phyloP scores from a whole-genome alignment of 2,888 invertebrate genomes.

The Conistra vaccinii region DNA sequence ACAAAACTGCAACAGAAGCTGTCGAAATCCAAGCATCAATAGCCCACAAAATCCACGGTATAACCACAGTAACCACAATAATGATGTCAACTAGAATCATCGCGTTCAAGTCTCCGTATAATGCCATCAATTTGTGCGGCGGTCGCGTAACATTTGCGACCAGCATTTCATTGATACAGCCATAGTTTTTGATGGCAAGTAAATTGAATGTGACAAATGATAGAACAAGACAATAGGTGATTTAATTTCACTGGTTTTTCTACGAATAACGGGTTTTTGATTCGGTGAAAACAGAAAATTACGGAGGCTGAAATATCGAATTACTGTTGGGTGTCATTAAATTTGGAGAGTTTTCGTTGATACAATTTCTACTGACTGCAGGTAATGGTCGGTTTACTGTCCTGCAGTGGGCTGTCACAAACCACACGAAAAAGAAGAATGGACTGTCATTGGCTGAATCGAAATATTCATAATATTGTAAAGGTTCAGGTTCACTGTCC shows the following conservation, averaged over 20 bases:
- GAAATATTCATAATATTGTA: neutral
- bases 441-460: no score
- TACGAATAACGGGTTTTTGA: constrained; percentile 1
- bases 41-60: constrained; percentile 38
- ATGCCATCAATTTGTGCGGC: constrained; percentile 71
- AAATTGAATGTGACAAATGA: constrained; percentile 65
- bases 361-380: neutral
- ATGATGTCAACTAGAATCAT: constrained; percentile 63
- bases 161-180: constrained; percentile 49
- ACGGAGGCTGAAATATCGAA: neutral
- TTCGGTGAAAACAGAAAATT: constrained; percentile 43
- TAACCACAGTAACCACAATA: constrained; percentile 55
- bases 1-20: neutral
- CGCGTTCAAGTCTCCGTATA: constrained; percentile 77
- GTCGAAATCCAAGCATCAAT: neutral
- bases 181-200: constrained; percentile 27
- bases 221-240: constrained; percentile 34
- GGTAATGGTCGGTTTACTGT: neutral
- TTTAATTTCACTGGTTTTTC: constrained; percentile 44
- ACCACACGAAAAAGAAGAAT: no score
- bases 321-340: neutral
- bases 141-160: constrained; percentile 49
- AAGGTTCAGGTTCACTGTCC: no score
- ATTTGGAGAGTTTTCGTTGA: neutral
- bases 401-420: neutral